Evolutionary conservation across 2,888 invertebrate genomes (phyloP).

Genomic region (Helleia helle): DNA sequence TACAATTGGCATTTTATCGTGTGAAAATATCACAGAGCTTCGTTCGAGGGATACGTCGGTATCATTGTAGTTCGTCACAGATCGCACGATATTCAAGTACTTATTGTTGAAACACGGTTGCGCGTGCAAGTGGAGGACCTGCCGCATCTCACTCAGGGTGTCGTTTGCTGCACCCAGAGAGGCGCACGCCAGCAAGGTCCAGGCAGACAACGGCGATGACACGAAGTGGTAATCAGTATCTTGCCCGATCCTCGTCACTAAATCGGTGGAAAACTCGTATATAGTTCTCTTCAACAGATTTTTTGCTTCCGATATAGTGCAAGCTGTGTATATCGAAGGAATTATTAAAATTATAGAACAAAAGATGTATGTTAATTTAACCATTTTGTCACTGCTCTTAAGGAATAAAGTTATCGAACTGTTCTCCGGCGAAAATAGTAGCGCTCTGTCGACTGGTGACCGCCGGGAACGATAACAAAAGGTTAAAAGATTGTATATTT

Average conservation of each 20-base stretch:
- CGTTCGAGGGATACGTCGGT: conserved; percentile 34
- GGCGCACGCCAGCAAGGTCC: conserved; percentile 42
- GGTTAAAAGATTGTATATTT: too few species aligned
- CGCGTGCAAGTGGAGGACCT: conserved; percentile 35
- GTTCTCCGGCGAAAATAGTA: conserved; percentile 4
- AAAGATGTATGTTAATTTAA: conserved; percentile 18
- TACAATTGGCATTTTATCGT: conserved; percentile 30
- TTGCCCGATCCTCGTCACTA: conserved; percentile 26
- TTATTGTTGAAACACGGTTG: conserved; percentile 46
- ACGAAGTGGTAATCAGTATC: conserved; percentile 55
- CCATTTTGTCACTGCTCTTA: conserved; percentile 20
- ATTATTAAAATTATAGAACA: conserved; percentile 22
- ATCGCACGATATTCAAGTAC: conserved; percentile 36
- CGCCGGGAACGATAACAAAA: too few species aligned
- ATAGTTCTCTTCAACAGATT: conserved; percentile 25
- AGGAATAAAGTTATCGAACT: conserved; percentile 9
- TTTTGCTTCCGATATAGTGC: conserved; percentile 22
- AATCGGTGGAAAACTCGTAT: conserved; percentile 28
- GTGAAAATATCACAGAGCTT: conserved; percentile 41
- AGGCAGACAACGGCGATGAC: conserved; percentile 44
- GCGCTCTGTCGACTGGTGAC: too few species aligned
- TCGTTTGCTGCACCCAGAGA: conserved; percentile 42
- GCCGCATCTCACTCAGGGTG: conserved; percentile 37
- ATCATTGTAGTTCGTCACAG: conserved; percentile 20
- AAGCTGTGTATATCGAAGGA: conserved; percentile 24